phyloP scores from a whole-genome alignment of 1,140 invertebrate species.

The Schlechtendalia chinensis region DNA sequence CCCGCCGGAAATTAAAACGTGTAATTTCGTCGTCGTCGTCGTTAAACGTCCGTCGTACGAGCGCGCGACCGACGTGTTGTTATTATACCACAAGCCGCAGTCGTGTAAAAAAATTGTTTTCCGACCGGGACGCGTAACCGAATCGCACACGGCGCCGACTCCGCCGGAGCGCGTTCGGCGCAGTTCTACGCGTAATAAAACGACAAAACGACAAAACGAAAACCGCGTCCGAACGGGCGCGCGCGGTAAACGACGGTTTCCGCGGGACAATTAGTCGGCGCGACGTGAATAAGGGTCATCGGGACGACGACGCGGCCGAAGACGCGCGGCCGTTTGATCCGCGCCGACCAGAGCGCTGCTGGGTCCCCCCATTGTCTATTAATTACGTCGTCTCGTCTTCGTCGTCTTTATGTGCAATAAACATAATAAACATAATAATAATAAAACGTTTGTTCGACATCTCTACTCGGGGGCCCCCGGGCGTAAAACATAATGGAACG shows the following conservation, averaged over 20 bases:
- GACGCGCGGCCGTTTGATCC: constrained; percentile 12
- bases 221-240: no score
- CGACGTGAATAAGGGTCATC: constrained; percentile 10
- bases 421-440: no score
- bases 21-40: constrained; percentile 43
- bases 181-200: no score
- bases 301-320: not conserved
- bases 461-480: not conserved
- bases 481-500: not conserved
- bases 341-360: not conserved
- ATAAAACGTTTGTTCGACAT: not conserved
- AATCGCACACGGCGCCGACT: constrained; percentile 38
- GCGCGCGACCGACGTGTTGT: constrained; percentile 31
- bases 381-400: constrained; percentile 19
- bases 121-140: constrained; percentile 17
- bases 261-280: not conserved
- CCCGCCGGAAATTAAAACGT: constrained; percentile 50
- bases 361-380: constrained; percentile 17
- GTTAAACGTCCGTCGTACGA: constrained; percentile 36
- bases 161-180: no score
- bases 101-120: constrained; percentile 47
- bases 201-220: no score
- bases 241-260: constrained; percentile 20
- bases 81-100: constrained; percentile 28
- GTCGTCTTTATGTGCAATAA: not conserved